These are phyloP conservation scores for Psittacula derbiana DNA, from an alignment of 2,797 vertebrate species.

Conservation along the genomic window DNA sequence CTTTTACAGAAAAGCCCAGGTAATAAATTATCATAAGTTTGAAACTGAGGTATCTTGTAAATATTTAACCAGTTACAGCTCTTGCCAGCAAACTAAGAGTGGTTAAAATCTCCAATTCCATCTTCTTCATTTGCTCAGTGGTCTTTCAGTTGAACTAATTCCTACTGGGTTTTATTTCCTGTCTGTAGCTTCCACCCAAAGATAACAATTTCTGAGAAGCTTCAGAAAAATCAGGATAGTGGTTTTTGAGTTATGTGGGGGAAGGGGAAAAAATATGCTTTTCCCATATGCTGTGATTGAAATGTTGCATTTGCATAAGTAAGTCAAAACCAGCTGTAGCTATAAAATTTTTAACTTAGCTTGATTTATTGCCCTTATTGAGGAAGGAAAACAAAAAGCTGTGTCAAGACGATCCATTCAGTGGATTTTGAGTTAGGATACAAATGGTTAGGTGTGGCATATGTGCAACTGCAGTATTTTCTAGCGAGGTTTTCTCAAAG, in stretches of 20 bases:
- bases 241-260: slow-evolving; percentile 2
- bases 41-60: not conserved
- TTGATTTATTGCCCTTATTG: slow-evolving; percentile 53
- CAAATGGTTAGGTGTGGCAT: not conserved
- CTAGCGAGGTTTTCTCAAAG: not conserved
- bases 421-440: slow-evolving; percentile 13
- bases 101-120: not conserved
- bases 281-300: slow-evolving; percentile 53
- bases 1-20: not conserved
- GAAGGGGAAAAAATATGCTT: slow-evolving; percentile 13
- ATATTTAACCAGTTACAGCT: not conserved
- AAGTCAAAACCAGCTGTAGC: slow-evolving; percentile 59
- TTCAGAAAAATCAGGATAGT: slow-evolving; percentile 1
- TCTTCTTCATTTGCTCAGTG: not conserved
- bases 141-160: not conserved
- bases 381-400: slow-evolving; percentile 30
- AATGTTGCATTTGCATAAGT: slow-evolving; percentile 62
- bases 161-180: not conserved
- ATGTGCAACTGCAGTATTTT: not conserved
- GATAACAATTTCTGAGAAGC: not conserved
- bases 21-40: not conserved
- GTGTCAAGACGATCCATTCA: not conserved
- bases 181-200: not conserved
- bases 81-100: not conserved
- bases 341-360: slow-evolving; percentile 52